Evolutionary conservation across 2,888 invertebrate genomes (phyloP), one percentile per base, ranked within the genome.

Genomic region (Heteropelma amictum): DNA sequence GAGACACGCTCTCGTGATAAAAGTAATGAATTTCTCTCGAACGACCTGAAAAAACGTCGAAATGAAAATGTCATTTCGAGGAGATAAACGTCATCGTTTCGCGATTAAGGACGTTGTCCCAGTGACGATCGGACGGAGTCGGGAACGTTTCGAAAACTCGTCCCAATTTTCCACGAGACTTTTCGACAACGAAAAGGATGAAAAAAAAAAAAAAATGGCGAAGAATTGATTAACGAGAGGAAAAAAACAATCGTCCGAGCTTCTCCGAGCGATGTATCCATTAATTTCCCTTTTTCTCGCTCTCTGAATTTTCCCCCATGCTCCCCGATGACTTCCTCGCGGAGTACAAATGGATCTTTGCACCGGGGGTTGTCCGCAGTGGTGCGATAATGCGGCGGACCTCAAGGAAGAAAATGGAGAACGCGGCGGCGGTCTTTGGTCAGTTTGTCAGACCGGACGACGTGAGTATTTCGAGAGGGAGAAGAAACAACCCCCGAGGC

Each of bases 311-410:
- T 49, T 58, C 78, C 47, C 61, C n/a, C n/a, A n/a, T n/a, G 42
- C 54, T 72, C 60, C 51, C 61, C 47, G 64, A 54, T 76, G 38
- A 75, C 58, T 72, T 68, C 72, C 77, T 73, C 78, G 49, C 67
- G 79, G 81, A 82, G 82, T 86, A 87, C 81, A 87, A 86, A 87
- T 87, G 86, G 87, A 12, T 77, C 79, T 79, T 63, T 75, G 77
- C 71, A 67, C 42, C n/a, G n/a, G n/a, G n/a, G 56, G 80, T 84
- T 86, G 86, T 86, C 86, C 86, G 81, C 85, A 84, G 83, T 80
- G 83, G 85, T 84, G 84, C 84, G 86, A 87, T 87, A 87, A 87
- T 87, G 86, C 83, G 87, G 84, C 84, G 81, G 81, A 81, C 79
- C 68, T 64, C 30, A n/a, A 40, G 28, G 33, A 35, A 53, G 67